Evolutionary conservation across 2,797 vertebrate genomes (phyloP).

Genomic region (Spinibarbus caldwelli): DNA sequence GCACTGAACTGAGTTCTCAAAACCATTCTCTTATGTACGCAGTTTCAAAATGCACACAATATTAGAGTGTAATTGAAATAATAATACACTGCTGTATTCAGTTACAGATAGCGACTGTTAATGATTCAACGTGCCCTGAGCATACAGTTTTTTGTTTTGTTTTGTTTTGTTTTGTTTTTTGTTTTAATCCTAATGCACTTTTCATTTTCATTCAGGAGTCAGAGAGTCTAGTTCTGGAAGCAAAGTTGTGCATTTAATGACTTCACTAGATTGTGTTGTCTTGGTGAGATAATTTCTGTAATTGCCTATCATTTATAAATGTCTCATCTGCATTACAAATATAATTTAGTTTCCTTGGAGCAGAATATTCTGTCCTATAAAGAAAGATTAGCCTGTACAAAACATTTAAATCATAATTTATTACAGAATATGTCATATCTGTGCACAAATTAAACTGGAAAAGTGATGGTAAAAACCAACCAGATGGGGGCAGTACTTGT

Average conservation of each 20-base stretch:
- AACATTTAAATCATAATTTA: neutral
- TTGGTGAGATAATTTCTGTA: neutral
- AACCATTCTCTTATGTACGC: neutral
- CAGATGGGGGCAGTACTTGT: slow-evolving; percentile 28
- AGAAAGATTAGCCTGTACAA: neutral
- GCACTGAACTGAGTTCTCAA: no score
- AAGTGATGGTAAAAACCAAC: neutral
- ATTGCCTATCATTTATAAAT: neutral
- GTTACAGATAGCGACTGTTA: neutral
- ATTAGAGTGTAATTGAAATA: neutral
- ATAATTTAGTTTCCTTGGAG: neutral
- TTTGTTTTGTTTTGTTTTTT: no score
- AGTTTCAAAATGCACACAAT: neutral
- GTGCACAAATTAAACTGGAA: neutral
- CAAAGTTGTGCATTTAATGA: neutral
- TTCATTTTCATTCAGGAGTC: neutral
- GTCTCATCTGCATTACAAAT: neutral
- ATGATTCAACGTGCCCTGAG: no score
- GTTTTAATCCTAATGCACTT: neutral
- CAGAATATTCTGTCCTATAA: neutral
- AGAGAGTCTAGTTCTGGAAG: neutral
- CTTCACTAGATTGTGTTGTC: neutral
- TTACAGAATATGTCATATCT: neutral
- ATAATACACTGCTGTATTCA: neutral
- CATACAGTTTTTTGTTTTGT: no score